These are phyloP conservation scores for Erithacus rubecula DNA, from an alignment of 2,797 vertebrate species.

Conservation along the genomic window DNA sequence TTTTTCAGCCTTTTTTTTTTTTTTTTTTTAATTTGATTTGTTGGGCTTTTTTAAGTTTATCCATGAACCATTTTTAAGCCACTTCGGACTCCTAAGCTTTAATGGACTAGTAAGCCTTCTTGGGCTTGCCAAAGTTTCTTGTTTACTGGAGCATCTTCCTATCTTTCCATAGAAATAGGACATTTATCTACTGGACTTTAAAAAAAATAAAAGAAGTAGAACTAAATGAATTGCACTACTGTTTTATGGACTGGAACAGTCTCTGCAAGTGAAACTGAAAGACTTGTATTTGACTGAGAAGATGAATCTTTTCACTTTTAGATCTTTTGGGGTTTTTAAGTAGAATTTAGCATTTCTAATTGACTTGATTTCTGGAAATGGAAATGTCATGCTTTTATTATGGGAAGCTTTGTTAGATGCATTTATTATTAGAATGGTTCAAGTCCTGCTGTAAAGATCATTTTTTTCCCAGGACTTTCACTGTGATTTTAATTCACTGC, in stretches of 20 bases:
- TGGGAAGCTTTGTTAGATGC: conserved; percentile 77
- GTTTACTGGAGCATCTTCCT: conserved; percentile 86
- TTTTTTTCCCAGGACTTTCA: conserved; percentile 85
- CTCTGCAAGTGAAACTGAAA: conserved; percentile 79
- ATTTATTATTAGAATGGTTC: conserved; percentile 77
- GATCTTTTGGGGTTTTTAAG: conserved; percentile 86
- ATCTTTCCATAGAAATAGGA: conserved; percentile 80
- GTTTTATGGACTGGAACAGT: conserved; percentile 86
- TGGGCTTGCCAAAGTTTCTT: conserved; percentile 79
- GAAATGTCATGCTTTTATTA: conserved; percentile 80
- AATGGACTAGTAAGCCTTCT: conserved; percentile 78
- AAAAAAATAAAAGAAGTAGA: conserved; percentile 79
- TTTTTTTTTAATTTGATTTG: background rate
- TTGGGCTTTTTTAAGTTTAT: background rate
- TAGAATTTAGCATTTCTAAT: conserved; percentile 86
- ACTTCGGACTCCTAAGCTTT: conserved; percentile 79
- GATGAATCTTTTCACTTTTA: conserved; percentile 81
- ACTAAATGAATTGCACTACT: conserved; percentile 93
- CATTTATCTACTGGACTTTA: conserved; percentile 81
- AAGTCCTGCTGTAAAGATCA: conserved; percentile 79
- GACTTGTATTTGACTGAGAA: conserved; percentile 75
- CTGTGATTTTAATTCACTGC: conserved; percentile 88
- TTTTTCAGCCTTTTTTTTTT: background rate
- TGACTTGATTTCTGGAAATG: conserved; percentile 78
- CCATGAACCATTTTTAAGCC: conserved; percentile 70